Percentiles rank a stretch among this genome's conserved stretches.
phyloP scores from a whole-genome alignment of 2,888 invertebrate species.

The Eucera pruinosa region DNA sequence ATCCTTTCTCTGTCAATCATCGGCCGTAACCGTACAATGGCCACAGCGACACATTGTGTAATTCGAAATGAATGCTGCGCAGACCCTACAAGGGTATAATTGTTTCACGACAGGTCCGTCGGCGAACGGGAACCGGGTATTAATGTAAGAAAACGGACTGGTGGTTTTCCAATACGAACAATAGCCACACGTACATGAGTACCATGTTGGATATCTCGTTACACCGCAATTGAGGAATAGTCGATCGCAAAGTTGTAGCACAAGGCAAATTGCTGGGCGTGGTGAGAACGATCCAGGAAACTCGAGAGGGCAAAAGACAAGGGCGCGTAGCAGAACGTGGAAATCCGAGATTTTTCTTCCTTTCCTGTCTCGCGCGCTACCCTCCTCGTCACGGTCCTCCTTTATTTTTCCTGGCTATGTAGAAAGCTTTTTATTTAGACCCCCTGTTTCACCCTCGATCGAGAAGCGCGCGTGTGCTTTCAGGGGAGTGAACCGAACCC shows the following conservation, averaged over 20 bases:
- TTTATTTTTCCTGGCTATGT: conserved; percentile 48
- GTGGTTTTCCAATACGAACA: conserved; percentile 35
- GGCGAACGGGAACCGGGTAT: conserved; percentile 4
- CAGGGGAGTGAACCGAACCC: neutral
- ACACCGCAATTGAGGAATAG: conserved; percentile 79
- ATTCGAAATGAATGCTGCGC: conserved; percentile 62
- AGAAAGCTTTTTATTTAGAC: conserved; percentile 45
- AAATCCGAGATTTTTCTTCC: conserved; percentile 78
- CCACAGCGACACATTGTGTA: conserved; percentile 68
- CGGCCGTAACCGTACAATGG: conserved; percentile 43
- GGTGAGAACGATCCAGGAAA: conserved; percentile 74
- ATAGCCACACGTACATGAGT: conserved; percentile 25
- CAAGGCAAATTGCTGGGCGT: conserved; percentile 77
- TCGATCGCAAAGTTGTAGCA: conserved; percentile 74
- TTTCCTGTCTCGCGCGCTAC: conserved; percentile 54
- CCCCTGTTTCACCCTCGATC: conserved; percentile 50
- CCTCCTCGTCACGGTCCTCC: conserved; percentile 8
- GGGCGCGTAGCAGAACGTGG: conserved; percentile 63
- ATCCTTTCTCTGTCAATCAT: conserved; percentile 69
- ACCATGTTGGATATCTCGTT: conserved; percentile 74
- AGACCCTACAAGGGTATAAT: conserved; percentile 41
- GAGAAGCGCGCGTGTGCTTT: conserved; percentile 10
- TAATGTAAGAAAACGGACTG: conserved; percentile 36
- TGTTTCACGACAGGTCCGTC: conserved; percentile 53
- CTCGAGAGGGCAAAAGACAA: conserved; percentile 73